Base-by-base conservation (phyloP, 2,797 vertebrate genomes). In the Argya squamiceps region DNA sequence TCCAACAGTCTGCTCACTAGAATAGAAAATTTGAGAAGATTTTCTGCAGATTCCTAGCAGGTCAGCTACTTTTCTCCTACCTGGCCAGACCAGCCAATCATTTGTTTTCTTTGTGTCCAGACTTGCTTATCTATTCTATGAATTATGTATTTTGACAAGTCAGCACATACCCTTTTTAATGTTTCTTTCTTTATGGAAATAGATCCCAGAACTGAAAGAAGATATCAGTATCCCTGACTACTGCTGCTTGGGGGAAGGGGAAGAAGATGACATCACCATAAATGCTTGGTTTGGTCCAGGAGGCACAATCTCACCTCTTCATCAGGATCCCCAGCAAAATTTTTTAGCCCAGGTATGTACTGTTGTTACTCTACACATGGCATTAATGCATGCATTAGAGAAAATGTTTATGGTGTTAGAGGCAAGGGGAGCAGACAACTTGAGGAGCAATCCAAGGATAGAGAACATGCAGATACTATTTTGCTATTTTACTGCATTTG, bases 241-340 rank as follows among this genome's bases (percentile, higher is more conserved):
- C 94, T 99, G 99, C 97, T 99, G 99, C 92, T 98, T 99, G 15
- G 99, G 99, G 5, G 95, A 99, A 20, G 98, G 98, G 21, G 99
- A 99, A 20, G 99, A 99, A 76, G 99, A 99, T 1, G 94, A 99
- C 68, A 99, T 99, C 55, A 99, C 99, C 20, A 98, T 99, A 13
- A 99, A 99, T 0, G 99, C 99, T 16, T 99, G 99, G 99, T 99
- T 99, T 70, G 99, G 99, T 27, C 99, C 99, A 23, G 93, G 92
- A 47, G 99, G 99, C 39, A 99, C 99, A 0, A 75, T 99, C 55
- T 99, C 99, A 37, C 99, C 99, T 11, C 98, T 99, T 44, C 99
- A 99, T 95, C 99, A 99, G 71, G 99, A 99, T 95, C 99, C 99
- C 26, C 99, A 99, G 96, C 99, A 99, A 89, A 99, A 99, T 96